Evolutionary conservation across 2,797 vertebrate genomes (phyloP).

Genomic region (Lagorchestes hirsutus): DNA sequence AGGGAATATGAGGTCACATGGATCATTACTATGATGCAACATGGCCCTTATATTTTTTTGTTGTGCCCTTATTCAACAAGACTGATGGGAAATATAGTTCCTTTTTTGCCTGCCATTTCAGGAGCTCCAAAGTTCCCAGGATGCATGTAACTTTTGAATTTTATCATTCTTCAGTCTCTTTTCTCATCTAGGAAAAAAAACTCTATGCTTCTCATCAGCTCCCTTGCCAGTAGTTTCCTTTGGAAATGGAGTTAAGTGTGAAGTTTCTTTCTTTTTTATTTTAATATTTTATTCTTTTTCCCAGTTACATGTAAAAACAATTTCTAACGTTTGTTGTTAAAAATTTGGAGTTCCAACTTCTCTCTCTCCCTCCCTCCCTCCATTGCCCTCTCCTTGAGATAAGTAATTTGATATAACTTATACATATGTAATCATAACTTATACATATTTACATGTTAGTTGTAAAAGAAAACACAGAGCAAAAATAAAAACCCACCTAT

Average conservation of each 20-base stretch:
- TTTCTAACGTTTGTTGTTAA: too few relatives aligned
- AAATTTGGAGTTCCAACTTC: too few relatives aligned
- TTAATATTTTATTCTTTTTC: too few relatives aligned
- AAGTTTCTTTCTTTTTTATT: not conserved
- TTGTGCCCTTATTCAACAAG: not conserved
- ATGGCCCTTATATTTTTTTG: not conserved
- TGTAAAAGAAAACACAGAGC: too few relatives aligned
- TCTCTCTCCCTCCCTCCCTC: too few relatives aligned
- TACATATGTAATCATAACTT: too few relatives aligned
- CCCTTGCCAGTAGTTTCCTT: not conserved
- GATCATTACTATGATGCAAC: not conserved
- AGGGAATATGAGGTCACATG: not conserved
- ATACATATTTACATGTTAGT: too few relatives aligned
- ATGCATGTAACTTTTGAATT: not conserved
- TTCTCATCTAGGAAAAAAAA: not conserved
- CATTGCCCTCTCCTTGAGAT: too few relatives aligned
- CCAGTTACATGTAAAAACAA: too few relatives aligned
- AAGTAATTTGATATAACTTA: too few relatives aligned
- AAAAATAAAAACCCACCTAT: not conserved
- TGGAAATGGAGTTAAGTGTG: not conserved
- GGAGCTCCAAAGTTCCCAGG: not conserved
- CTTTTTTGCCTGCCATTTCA: rapidly evolving
- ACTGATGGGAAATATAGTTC: not conserved
- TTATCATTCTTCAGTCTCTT: not conserved
- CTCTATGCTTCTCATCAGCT: not conserved